A percentile compares a stretch with the other conserved stretches of the same genome.
Conservation (phyloP, 2,797 vertebrate genomes). For the Moxostoma hubbsi region DNA sequence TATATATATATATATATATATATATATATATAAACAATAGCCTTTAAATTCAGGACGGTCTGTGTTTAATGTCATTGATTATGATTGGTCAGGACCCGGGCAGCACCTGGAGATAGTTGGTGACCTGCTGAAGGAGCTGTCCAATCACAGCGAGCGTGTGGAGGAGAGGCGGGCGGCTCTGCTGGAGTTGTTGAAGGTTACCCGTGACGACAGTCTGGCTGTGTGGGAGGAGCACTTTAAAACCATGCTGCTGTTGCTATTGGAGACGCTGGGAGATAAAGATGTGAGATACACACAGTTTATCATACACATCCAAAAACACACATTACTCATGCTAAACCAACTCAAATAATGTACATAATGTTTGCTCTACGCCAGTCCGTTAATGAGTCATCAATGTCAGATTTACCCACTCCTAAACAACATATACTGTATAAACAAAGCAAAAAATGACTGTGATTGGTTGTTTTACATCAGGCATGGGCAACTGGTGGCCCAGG, state of each 20-base stretch:
- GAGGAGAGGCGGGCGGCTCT: conserved; percentile 90
- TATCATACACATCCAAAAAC: not conserved
- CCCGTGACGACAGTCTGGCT: conserved; percentile 87
- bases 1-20: too few species aligned
- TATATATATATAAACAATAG: too few species aligned
- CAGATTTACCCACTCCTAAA: too few species aligned
- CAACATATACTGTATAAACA: too few species aligned
- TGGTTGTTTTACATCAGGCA: too few species aligned
- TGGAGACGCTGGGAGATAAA: conserved; percentile 94
- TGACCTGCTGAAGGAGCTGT: conserved; percentile 93
- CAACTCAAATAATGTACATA: too few species aligned
- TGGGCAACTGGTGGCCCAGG: too few species aligned
- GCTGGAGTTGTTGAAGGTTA: conserved; percentile 92
- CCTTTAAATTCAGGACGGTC: too few species aligned
- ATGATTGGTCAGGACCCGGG: conserved; percentile 45
- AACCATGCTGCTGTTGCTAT: conserved; percentile 90
- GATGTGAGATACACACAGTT: conserved; percentile 76
- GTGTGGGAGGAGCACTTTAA: conserved; percentile 99
- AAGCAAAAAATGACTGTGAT: too few species aligned
- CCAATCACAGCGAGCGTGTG: conserved; percentile 86
- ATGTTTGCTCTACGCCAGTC: too few species aligned
- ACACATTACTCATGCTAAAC: not conserved
- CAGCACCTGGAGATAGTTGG: conserved; percentile 89
- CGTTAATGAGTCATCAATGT: too few species aligned
- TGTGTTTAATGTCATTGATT: not conserved